Base-by-base conservation (phyloP, 2,797 vertebrate species). In the Acanthurus leucopareius region DNA sequence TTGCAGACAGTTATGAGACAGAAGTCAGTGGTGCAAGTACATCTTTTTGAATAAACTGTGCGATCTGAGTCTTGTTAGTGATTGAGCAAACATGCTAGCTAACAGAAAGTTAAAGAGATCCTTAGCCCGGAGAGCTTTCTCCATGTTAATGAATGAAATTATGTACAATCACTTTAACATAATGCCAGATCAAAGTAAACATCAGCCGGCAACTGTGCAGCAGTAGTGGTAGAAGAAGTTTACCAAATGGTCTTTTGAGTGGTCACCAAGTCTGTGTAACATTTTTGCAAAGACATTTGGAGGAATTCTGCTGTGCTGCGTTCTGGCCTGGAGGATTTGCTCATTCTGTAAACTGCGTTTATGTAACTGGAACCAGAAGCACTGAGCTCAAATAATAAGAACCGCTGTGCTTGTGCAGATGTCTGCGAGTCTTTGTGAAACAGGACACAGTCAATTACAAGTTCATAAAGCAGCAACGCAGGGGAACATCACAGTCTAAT, bases 401-500 rank as follows among this genome's bases (percentile, higher is more conserved):
- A 16, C 44, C 0, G 0, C 32, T 76, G 75, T 20, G 14, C n/a
- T 20, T 72, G 17, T 75, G 57, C 64, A n/a, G 1, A 48, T 20
- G 44, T 58, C 25, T 67, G 63, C 32, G 62, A 57, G 74, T 72
- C 20, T 77, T 56, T 63, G 44, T 73, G 54, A 77, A 79, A 81
- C 85, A 84, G 82, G 83, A 90, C 84, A 75, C 63, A 86, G 90
- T 73, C 88, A 90, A 92, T 93, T 91, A 91, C 67, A 79, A 88
- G 82, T 91, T 92, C 74, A 92, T 87, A 88, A 90, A 77, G 86
- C 68, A 69, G 79, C 74, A 71, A 64, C 74, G 60, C 22, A 25
- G 72, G 57, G 79, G 70, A 77, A 53, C 38, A 28, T 20, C 40
- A 59, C 60, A 44, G 73, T 67, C 54, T 84, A 88, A 93, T 89